A percentile compares a stretch with the other conserved stretches of the same genome.
Conservation (phyloP, 2,797 vertebrate species). For the Manis javanica region DNA sequence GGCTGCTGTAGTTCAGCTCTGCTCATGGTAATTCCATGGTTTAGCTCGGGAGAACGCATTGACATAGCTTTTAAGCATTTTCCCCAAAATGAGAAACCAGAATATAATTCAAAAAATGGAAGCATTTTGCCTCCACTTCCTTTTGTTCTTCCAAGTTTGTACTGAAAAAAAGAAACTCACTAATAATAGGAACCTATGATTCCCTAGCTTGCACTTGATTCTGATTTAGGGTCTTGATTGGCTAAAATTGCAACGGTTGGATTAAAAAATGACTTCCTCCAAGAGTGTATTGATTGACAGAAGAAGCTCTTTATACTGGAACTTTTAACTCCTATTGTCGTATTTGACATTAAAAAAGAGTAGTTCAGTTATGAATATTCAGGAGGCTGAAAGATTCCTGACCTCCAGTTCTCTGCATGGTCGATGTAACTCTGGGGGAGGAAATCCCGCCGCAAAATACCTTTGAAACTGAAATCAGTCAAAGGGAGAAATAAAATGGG, state of each 20-base stretch:
- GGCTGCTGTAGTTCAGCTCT: neutral
- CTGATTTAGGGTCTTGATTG: neutral
- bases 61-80: neutral
- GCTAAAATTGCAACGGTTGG: neutral
- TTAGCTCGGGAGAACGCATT: neutral
- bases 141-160: slow-evolving; percentile 13
- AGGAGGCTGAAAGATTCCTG: neutral
- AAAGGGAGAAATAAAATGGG: too few species aligned
- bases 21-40: neutral
- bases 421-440: too few species aligned
- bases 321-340: neutral
- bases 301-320: slow-evolving; percentile 19
- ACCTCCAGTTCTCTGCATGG: neutral
- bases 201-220: neutral
- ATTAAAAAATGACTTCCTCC: neutral
- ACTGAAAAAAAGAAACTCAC: neutral
- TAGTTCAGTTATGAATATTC: neutral
- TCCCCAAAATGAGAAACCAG: neutral
- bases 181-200: neutral
- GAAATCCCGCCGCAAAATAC: too few species aligned
- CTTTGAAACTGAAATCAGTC: too few species aligned
- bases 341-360: neutral
- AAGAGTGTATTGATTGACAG: neutral
- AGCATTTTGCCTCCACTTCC: neutral
- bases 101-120: neutral